Conservation (phyloP, 2,797 vertebrate genomes). For the Phataginus tricuspis region DNA sequence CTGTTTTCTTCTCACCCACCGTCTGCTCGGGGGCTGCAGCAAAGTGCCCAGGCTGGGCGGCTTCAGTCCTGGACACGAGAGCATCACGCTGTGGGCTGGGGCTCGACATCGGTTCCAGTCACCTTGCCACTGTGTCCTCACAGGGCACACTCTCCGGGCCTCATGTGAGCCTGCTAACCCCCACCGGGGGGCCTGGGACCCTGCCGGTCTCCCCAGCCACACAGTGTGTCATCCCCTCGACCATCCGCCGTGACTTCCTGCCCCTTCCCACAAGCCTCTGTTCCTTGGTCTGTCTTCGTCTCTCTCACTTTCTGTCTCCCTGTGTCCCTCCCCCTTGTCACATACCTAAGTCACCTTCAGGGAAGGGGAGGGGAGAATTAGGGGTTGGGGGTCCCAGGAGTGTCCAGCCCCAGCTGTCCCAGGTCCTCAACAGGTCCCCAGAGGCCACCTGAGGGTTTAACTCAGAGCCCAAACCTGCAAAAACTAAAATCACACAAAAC, state of each 20-base stretch:
- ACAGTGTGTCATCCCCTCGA: neutral
- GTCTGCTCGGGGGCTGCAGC: neutral
- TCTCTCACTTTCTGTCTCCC: neutral
- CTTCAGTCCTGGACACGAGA: accelerated
- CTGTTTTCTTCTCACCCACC: neutral
- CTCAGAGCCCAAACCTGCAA: neutral
- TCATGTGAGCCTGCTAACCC: neutral
- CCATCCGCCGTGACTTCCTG: neutral
- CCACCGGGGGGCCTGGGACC: too few relatives aligned
- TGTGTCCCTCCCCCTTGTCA: neutral
- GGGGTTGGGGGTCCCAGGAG: neutral
- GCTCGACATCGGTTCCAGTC: too few relatives aligned
- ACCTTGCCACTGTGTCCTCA: neutral
- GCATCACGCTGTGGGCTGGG: neutral
- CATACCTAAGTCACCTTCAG: neutral
- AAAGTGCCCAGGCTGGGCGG: accelerated
- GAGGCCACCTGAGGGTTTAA: neutral
- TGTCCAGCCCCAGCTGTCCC: neutral
- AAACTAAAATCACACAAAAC: neutral
- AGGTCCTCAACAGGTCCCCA: neutral
- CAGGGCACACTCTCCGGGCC: neutral
- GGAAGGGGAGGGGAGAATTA: neutral
- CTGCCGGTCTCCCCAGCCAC: neutral
- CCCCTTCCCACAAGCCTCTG: neutral
- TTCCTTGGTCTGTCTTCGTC: neutral